A percentile compares a stretch with the other conserved stretches of the same genome.
Evolutionary conservation across 2,888 invertebrate genomes (phyloP).

Genomic region (Acanthopleura granulata): DNA sequence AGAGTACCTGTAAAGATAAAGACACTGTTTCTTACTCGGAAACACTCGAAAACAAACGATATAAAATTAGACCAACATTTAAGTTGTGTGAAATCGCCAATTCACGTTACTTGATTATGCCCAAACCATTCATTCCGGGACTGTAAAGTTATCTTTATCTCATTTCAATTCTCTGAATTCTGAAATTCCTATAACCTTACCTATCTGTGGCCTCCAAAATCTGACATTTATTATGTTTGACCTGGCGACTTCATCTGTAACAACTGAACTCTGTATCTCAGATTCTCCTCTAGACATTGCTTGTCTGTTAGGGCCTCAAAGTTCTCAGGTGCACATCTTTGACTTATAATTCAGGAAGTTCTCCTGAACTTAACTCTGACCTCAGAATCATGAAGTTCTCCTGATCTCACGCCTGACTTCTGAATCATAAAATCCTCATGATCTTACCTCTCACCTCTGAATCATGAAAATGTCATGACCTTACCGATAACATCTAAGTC

Average conservation of each 20-base stretch:
- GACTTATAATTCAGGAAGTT: neutral
- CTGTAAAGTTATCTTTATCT: no score
- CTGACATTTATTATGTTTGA: no score
- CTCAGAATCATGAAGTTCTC: constrained; percentile 44
- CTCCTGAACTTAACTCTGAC: constrained; percentile 34
- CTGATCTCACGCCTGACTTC: constrained; percentile 30
- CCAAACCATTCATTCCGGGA: no score
- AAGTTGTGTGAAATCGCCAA: no score
- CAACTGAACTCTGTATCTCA: no score
- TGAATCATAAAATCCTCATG: no score
- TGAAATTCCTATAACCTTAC: constrained; percentile 24
- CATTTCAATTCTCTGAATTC: no score
- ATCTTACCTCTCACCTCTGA: constrained; percentile 26
- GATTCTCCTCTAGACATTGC: no score
- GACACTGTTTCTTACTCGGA: neutral
- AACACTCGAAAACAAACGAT: neutral
- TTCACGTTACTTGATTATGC: no score
- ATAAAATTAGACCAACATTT: no score
- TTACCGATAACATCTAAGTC: no score
- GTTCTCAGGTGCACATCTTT: neutral
- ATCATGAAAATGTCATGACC: constrained; percentile 25
- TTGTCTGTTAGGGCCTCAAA: no score
- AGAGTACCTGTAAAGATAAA: constrained; percentile 34
- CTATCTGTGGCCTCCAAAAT: constrained; percentile 44
- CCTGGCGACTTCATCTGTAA: constrained; percentile 31